Conservation (phyloP, 2,113 vertebrate genomes). For the Salvator merianae region DNA sequence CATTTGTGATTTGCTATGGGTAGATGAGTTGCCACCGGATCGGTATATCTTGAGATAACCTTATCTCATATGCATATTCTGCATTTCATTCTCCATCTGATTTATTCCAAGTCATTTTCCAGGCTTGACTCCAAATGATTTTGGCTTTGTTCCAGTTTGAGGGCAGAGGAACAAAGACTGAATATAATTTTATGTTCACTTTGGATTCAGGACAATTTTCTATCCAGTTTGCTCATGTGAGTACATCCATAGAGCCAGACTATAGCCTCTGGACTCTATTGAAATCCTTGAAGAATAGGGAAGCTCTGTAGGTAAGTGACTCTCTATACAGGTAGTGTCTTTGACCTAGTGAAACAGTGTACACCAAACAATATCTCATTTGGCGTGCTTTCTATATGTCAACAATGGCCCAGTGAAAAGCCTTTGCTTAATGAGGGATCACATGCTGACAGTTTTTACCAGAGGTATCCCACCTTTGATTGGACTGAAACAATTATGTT, state of each 20-base stretch:
- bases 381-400: background rate
- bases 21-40: background rate
- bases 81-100: background rate
- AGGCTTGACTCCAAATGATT: background rate
- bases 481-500: conserved; percentile 30
- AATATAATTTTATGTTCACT: background rate
- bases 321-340: background rate
- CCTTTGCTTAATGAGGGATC: conserved; percentile 22
- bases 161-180: background rate
- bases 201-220: background rate
- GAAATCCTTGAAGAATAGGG: background rate
- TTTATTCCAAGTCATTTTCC: background rate
- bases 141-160: background rate
- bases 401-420: background rate
- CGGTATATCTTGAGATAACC: background rate
- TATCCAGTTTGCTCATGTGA: background rate
- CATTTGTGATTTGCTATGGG: background rate
- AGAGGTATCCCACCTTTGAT: background rate
- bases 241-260: background rate
- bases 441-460: conserved; percentile 18
- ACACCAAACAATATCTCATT: background rate
- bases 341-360: background rate
- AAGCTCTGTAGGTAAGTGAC: conserved; percentile 10
- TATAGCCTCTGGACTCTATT: background rate
- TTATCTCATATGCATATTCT: background rate